A percentile compares a stretch with the other conserved stretches of the same genome.
Conservation (phyloP, 2,113 vertebrate genomes). For the Sorex araneus region DNA sequence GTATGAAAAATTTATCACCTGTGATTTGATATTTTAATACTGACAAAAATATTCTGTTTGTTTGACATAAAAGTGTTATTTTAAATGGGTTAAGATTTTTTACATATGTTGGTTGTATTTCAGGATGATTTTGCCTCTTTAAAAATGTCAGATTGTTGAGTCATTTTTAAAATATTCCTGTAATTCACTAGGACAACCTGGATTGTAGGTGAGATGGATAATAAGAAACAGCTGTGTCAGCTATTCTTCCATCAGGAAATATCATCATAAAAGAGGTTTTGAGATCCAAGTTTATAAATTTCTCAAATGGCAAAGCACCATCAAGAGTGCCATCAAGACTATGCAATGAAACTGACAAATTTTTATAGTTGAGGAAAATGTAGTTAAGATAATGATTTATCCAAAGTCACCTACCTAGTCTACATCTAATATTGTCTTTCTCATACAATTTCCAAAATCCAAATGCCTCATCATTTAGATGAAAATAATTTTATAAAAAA, state of each 20-base stretch:
- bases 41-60: conserved; percentile 45
- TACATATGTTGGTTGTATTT: conserved; percentile 76
- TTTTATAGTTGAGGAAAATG: conserved; percentile 24
- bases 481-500: background rate
- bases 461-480: background rate
- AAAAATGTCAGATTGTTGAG: conserved; percentile 73
- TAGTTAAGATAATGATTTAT: conserved; percentile 29
- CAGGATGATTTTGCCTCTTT: conserved; percentile 56
- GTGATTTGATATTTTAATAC: conserved; percentile 50
- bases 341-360: background rate
- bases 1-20: conserved; percentile 35
- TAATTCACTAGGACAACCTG: conserved; percentile 67
- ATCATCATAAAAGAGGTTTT: conserved; percentile 35
- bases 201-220: conserved; percentile 52
- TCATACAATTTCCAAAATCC: background rate
- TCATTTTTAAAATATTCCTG: conserved; percentile 52
- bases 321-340: background rate
- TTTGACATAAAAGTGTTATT: conserved; percentile 50
- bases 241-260: background rate
- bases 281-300: background rate
- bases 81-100: conserved; percentile 68
- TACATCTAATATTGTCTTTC: no score
- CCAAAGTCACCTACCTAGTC: background rate
- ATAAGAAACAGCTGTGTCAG: conserved; percentile 61
- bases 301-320: background rate